Evolutionary conservation across 2,113 vertebrate genomes (phyloP).

Genomic region (Corythaeola cristata): DNA sequence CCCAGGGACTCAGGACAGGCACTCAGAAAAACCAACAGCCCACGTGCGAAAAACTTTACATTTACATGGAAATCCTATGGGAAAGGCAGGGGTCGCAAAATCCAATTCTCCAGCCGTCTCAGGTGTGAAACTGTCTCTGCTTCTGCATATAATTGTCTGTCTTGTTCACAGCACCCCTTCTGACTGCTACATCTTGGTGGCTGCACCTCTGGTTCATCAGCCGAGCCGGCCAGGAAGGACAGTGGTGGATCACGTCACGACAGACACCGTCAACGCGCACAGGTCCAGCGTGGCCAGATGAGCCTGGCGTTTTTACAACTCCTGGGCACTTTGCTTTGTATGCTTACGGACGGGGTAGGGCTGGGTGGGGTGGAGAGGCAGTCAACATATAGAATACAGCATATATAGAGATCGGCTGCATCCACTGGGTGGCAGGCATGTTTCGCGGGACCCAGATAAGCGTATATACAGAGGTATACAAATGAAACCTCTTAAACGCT

Average conservation of each 20-base stretch:
- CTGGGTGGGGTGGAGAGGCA: accelerated
- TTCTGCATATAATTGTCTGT: accelerated
- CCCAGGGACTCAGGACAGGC: not conserved
- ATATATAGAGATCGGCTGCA: not conserved
- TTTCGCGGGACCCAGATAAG: not conserved
- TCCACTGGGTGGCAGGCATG: slow-evolving; percentile 72
- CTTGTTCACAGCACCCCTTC: accelerated
- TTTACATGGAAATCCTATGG: accelerated
- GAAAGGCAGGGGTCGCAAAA: not conserved
- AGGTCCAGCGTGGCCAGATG: accelerated
- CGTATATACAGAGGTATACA: not conserved
- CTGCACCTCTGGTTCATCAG: not conserved
- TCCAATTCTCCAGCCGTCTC: not conserved
- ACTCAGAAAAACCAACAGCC: not conserved
- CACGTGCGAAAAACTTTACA: accelerated
- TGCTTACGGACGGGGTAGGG: not conserved
- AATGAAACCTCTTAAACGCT: not conserved
- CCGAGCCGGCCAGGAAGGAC: accelerated
- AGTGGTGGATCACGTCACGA: accelerated
- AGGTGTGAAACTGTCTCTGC: not conserved
- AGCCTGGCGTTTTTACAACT: not conserved
- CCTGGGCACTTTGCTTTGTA: not conserved
- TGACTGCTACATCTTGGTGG: not conserved
- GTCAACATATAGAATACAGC: not conserved
- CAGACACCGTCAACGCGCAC: accelerated